Conservation (phyloP, 2,113 vertebrate species). For the Albula goreensis region DNA sequence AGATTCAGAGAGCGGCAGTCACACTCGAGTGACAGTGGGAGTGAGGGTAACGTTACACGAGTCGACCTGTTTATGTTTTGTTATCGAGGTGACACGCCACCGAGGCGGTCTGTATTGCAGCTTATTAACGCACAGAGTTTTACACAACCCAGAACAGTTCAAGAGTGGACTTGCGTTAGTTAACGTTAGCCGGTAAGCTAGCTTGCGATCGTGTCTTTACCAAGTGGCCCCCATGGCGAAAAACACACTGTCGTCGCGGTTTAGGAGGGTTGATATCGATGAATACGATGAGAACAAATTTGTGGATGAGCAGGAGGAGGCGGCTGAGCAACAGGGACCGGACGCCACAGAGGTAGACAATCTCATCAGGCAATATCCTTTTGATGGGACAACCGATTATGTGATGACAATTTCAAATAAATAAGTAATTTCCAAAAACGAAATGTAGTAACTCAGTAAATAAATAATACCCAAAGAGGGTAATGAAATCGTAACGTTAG, state of each 20-base stretch:
- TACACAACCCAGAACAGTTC: neutral
- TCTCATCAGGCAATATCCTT: conserved; percentile 83
- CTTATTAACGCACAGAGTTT: neutral
- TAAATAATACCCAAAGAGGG: neutral
- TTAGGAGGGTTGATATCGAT: conserved; percentile 81
- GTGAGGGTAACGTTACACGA: neutral
- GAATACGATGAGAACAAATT: conserved; percentile 85
- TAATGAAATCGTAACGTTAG: neutral
- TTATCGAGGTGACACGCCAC: neutral
- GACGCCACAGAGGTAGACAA: conserved; percentile 75
- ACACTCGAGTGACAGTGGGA: conserved; percentile 3
- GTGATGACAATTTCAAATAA: neutral
- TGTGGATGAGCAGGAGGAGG: conserved; percentile 81
- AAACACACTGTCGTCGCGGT: conserved; percentile 78
- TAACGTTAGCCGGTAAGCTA: neutral
- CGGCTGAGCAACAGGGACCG: conserved; percentile 68
- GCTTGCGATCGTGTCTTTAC: neutral
- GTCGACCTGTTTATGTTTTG: conserved; percentile 8
- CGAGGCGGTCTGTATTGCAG: neutral
- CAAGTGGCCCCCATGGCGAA: conserved; percentile 67
- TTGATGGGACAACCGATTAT: neutral
- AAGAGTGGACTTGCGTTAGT: neutral
- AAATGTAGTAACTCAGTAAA: neutral
- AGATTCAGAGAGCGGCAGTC: neutral
- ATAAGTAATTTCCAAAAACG: neutral